These are phyloP conservation scores for Triplophysa rosa DNA, from an alignment of 2,113 vertebrate species.

Conservation along the genomic window DNA sequence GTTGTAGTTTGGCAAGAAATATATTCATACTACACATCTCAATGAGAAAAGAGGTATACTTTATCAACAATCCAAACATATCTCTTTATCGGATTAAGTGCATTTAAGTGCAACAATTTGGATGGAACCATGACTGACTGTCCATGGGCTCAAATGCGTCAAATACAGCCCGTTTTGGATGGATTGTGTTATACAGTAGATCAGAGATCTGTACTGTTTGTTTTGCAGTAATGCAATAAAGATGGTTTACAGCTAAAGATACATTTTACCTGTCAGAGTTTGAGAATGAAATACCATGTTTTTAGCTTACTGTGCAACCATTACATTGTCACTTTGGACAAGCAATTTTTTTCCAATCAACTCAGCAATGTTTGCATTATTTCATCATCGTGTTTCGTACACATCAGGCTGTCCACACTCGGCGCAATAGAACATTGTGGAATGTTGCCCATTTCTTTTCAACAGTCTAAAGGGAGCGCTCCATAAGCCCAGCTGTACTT, in stretches of 20 bases:
- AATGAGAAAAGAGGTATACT: too few relatives aligned
- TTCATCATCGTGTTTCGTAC: slow-evolving; percentile 26
- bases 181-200: neutral
- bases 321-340: slow-evolving; percentile 26
- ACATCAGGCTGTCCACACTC: slow-evolving; percentile 37
- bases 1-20: too few relatives aligned
- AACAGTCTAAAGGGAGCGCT: slow-evolving; percentile 45
- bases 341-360: slow-evolving; percentile 15
- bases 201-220: neutral
- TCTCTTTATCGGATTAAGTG: too few relatives aligned
- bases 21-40: too few relatives aligned
- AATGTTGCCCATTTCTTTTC: slow-evolving; percentile 43
- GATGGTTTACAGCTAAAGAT: neutral
- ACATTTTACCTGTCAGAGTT: slow-evolving; percentile 34
- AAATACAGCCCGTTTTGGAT: neutral
- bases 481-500: slow-evolving; percentile 75
- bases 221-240: neutral
- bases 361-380: slow-evolving; percentile 8
- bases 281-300: slow-evolving; percentile 17
- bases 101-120: too few relatives aligned
- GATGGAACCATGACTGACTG: neutral
- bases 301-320: slow-evolving; percentile 15
- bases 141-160: neutral
- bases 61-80: too few relatives aligned
- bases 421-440: slow-evolving; percentile 35